Evolutionary conservation across 2,888 invertebrate species (phyloP).

Genomic region (Latrodectus hesperus): DNA sequence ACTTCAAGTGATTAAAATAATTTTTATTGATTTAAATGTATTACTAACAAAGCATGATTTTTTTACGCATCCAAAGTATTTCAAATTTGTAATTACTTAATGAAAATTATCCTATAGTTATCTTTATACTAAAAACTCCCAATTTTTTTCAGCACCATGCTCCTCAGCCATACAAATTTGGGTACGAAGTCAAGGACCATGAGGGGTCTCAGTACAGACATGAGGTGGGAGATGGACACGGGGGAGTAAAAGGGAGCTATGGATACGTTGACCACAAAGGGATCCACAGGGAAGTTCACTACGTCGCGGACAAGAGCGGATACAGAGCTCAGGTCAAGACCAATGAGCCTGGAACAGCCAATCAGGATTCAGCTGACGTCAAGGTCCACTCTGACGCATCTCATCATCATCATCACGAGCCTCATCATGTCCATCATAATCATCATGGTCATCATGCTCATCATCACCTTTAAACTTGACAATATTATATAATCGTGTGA

Average conservation of each 20-base stretch:
- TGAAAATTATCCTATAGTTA: too few species aligned
- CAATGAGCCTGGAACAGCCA: slow-evolving; percentile 57
- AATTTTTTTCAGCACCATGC: slow-evolving; percentile 26
- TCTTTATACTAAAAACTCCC: too few species aligned
- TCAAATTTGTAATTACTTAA: too few species aligned
- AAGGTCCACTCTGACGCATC: slow-evolving; percentile 42
- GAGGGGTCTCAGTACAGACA: slow-evolving; percentile 42
- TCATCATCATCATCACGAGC: slow-evolving; percentile 38
- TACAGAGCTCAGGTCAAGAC: slow-evolving; percentile 55
- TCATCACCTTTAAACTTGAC: too few species aligned
- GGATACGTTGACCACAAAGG: slow-evolving; percentile 51
- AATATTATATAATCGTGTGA: too few species aligned
- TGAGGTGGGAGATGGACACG: slow-evolving; percentile 50
- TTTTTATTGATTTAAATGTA: too few species aligned
- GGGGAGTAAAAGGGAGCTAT: slow-evolving; percentile 47
- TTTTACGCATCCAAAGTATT: too few species aligned
- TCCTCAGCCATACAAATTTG: slow-evolving; percentile 58
- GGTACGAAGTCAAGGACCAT: slow-evolving; percentile 47
- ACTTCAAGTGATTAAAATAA: too few species aligned
- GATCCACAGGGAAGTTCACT: slow-evolving; percentile 48
- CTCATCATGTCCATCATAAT: slow-evolving; percentile 11
- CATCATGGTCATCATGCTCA: slow-evolving; percentile 2
- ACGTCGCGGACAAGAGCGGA: slow-evolving; percentile 49
- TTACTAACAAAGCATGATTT: too few species aligned
- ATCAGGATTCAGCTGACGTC: slow-evolving; percentile 54